Evolutionary conservation across 2,797 vertebrate species (phyloP).

Genomic region (Gymnoscopelus microlampas): DNA sequence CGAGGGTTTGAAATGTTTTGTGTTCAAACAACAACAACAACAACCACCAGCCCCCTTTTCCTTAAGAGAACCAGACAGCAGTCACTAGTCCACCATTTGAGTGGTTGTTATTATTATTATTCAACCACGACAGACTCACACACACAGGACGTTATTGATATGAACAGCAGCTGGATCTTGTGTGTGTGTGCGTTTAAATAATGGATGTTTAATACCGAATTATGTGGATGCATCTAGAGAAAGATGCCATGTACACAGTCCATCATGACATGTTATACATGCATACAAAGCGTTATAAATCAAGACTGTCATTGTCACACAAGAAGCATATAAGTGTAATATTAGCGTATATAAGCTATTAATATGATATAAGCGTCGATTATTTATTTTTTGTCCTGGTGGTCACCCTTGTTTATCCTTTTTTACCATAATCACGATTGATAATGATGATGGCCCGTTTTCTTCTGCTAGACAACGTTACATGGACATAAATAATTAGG

Average conservation of each 20-base stretch:
- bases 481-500: conserved; percentile 36
- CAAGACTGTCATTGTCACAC: background rate
- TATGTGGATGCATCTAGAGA: conserved; percentile 38
- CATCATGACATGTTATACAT: conserved; percentile 12
- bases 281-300: conserved; percentile 9
- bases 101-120: background rate
- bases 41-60: no score
- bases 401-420: background rate
- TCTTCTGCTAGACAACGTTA: conserved; percentile 12
- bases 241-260: conserved; percentile 8
- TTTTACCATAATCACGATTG: no score
- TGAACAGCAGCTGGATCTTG: background rate
- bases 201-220: conserved; percentile 40
- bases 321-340: no score
- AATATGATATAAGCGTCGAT: background rate
- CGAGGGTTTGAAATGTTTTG: no score
- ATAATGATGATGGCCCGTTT: background rate
- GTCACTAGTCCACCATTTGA: background rate
- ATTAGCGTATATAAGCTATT: no score
- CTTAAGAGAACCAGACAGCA: no score
- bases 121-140: no score
- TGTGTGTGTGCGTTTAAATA: conserved; percentile 5
- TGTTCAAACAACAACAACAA: no score
- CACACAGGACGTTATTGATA: background rate
- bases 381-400: background rate